Conservation (phyloP, 2,113 vertebrate genomes). For the Chlamydotis undulata region DNA sequence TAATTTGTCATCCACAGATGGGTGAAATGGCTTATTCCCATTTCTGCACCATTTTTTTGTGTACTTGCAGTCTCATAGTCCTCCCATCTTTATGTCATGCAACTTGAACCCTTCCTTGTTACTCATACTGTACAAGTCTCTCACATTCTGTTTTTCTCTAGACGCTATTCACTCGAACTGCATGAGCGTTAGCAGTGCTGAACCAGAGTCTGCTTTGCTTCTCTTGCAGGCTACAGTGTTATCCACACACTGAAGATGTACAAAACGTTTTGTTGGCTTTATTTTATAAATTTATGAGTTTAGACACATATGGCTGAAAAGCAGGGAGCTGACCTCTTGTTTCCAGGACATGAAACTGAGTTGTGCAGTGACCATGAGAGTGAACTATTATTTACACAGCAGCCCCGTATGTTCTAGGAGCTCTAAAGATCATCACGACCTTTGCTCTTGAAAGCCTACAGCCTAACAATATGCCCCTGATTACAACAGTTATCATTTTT, state of each 20-base stretch:
- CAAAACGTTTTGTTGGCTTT: not conserved
- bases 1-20: not conserved
- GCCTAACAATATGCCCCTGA: not conserved
- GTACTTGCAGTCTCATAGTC: not conserved
- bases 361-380: not conserved
- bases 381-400: not conserved
- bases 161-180: not conserved
- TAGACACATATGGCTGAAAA: not conserved
- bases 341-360: not conserved
- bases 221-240: not conserved
- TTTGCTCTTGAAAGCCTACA: not conserved
- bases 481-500: not conserved
- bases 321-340: rapidly evolving
- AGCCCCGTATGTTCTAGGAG: not conserved
- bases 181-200: rapidly evolving
- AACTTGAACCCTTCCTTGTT: not conserved
- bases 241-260: not conserved
- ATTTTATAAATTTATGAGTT: not conserved
- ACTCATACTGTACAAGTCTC: not conserved
- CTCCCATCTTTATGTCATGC: not conserved
- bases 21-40: not conserved
- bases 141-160: not conserved
- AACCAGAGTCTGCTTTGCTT: not conserved
- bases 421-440: not conserved
- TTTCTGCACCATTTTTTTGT: not conserved